These are phyloP conservation scores for Blastobasis adustella DNA, from an alignment of 2,888 invertebrate genomes.

Conservation along the genomic window DNA sequence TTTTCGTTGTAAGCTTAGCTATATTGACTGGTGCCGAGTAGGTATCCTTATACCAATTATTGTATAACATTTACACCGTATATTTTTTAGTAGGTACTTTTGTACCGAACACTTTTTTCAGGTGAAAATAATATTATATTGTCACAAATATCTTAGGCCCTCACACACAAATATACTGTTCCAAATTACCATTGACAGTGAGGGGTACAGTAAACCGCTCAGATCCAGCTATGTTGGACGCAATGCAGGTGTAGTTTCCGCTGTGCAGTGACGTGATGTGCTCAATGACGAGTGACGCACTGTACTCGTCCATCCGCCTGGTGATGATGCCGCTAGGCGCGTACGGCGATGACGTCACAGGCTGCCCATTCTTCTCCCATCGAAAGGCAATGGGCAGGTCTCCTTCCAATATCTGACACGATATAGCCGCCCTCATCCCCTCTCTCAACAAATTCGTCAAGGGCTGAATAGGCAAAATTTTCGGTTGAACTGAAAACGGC, in stretches of 20 bases:
- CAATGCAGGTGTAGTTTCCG: slow-evolving; percentile 94
- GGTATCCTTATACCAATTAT: too few species aligned
- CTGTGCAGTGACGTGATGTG: slow-evolving; percentile 89
- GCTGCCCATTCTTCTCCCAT: slow-evolving; percentile 92
- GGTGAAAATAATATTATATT: too few species aligned
- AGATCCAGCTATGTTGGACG: slow-evolving; percentile 89
- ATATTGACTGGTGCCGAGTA: too few species aligned
- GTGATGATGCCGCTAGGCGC: slow-evolving; percentile 64
- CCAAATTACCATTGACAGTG: slow-evolving; percentile 82
- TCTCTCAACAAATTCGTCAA: slow-evolving; percentile 87
- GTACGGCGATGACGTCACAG: slow-evolving; percentile 78
- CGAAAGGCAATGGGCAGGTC: slow-evolving; percentile 93
- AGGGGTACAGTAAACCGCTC: slow-evolving; percentile 86
- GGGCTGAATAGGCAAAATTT: slow-evolving; percentile 88
- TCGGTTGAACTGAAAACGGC: slow-evolving; percentile 81
- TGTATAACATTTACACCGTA: too few species aligned
- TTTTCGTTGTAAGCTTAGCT: too few species aligned
- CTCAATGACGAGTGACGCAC: slow-evolving; percentile 89
- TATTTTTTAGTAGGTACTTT: too few species aligned
- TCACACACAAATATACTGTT: slow-evolving; percentile 13
- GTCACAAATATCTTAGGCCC: too few species aligned
- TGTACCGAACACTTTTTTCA: too few species aligned
- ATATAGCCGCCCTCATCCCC: slow-evolving; percentile 91
- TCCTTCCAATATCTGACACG: slow-evolving; percentile 93
- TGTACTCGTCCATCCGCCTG: slow-evolving; percentile 85